Evolutionary conservation across 2,113 vertebrate species (phyloP), one percentile per base, ranked within the genome.

Genomic region (Phyllostomus hastatus): DNA sequence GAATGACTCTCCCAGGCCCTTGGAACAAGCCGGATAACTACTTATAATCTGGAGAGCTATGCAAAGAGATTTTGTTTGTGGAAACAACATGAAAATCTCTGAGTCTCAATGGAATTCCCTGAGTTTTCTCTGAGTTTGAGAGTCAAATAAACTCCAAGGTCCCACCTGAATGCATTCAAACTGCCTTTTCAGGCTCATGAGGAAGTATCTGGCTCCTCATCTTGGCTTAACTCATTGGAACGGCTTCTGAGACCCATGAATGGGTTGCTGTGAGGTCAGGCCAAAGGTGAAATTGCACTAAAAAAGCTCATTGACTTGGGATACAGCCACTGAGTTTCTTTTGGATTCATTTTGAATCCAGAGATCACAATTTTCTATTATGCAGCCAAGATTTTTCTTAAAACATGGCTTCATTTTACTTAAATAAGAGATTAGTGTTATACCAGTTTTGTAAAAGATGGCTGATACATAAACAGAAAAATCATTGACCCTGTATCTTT

Each of bases 11-110:
- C 52, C 57, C 20, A 52, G n/a, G 69, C 20, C 70, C 52, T 64
- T 66, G 35, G 50, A 87, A 48, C 26, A 69, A 48, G 54, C 26
- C 4, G 5, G 38, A n/a, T 46, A 48, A 46, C 31, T 72, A 10
- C 66, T 57, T 59, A n/a, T 8, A 76, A 79, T 54, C 41, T 81
- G n/a, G 67, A 48, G 8, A 94, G 35, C 76, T 48, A 50, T 35
- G 59, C 28, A 78, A 87, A 95, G 24, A 11, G 24, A 20, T 91
- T 93, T 66, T 0, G 3, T n/a, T 61, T 80, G 70, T 95, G 91
- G 73, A 19, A 88, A 88, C 54, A 67, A 48, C 64, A 95, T 52
- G 52, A 84, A 96, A 94, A 97, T 94, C 64, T 72, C 61, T 81
- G 43, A 38, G 26, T 95, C n/a, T 69, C 24, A 35, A 10, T 89